phyloP scores from a whole-genome alignment of 1,140 invertebrate genomes.

The Triops longicaudatus region DNA sequence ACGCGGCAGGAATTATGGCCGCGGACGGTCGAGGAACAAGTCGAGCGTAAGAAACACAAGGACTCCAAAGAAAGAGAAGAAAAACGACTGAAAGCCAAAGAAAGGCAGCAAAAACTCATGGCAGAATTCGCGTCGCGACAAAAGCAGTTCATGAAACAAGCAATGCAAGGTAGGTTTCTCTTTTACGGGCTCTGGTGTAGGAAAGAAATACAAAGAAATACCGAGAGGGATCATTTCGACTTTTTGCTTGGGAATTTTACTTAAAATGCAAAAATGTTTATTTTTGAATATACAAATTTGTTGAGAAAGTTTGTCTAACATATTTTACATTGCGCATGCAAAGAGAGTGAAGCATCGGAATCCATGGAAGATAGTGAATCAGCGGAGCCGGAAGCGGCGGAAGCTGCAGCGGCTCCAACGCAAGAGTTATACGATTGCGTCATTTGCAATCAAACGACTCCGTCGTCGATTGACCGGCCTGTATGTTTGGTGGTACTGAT shows the following conservation, averaged over 20 bases:
- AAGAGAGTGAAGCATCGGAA: background rate
- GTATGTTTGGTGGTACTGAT: constrained; percentile 78
- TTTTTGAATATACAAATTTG: no score
- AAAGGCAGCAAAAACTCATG: constrained; percentile 85
- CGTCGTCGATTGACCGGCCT: constrained; percentile 73
- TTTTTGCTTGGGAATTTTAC: background rate
- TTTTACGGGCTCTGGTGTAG: background rate
- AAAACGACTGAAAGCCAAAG: constrained; percentile 68
- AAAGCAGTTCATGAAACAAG: constrained; percentile 80
- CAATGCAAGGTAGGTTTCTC: constrained; percentile 50
- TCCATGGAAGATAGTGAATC: background rate
- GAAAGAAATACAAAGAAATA: background rate
- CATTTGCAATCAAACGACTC: constrained; percentile 84
- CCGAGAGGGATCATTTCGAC: background rate
- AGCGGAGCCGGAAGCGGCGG: constrained; percentile 18
- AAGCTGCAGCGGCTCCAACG: constrained; percentile 18
- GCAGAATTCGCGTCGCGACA: constrained; percentile 84
- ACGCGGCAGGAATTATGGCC: constrained; percentile 66
- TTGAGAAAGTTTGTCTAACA: background rate
- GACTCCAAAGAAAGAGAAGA: constrained; percentile 56
- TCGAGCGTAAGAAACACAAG: constrained; percentile 56
- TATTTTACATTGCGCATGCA: background rate
- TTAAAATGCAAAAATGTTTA: no score
- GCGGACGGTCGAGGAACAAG: constrained; percentile 64
- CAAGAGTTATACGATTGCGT: constrained; percentile 79